Base-by-base conservation (phyloP, 2,113 vertebrate genomes). In the Urocolius indicus region DNA sequence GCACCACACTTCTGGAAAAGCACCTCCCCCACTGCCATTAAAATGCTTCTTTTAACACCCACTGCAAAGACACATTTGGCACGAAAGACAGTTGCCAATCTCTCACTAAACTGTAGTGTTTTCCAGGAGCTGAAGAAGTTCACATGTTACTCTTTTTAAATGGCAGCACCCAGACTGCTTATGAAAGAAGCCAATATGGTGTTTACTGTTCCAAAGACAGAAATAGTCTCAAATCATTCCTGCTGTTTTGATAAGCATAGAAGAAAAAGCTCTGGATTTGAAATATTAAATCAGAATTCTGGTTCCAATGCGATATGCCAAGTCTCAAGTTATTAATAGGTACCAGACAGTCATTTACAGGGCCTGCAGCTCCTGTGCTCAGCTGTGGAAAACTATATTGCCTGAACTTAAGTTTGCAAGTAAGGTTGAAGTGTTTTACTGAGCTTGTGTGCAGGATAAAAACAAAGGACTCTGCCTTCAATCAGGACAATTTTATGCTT, bases 281-380 rank as follows among this genome's bases (percentile, higher is more conserved):
- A 74, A 87, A 90, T 86, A 58, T 30, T 32, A 48, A 63, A 81
- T 65, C 62, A 68, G 45, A 14, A 12, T 43, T 76, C 61, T 59
- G 65, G 80, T 94, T 90, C 88, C 92, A 92, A 41, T 52, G 72
- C 13, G 34, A 78, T 46, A 84, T 0, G 38, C 68, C 90, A 95
- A 73, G 71, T 78, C 83, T 41, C 32, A 69, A 69, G 49, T 29
- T 75, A 73, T 86, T 84, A 93, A 75, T 62, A 78, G 83, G 79
- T 63, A 67, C 71, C 65, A 72, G 66, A 91, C 81, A 91, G 58
- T 66, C 78, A 76, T 89, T 91, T 79, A 82, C 77, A 80, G 48
- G 29, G 54, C 29, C 76, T 91, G 74, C 49, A 94, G 74, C 57
- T 90, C 62, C 71, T 23, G 49, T 3, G 10, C 66, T 90, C 21